phyloP scores from a whole-genome alignment of 2,888 invertebrate genomes.

The Tipula vernalis region DNA sequence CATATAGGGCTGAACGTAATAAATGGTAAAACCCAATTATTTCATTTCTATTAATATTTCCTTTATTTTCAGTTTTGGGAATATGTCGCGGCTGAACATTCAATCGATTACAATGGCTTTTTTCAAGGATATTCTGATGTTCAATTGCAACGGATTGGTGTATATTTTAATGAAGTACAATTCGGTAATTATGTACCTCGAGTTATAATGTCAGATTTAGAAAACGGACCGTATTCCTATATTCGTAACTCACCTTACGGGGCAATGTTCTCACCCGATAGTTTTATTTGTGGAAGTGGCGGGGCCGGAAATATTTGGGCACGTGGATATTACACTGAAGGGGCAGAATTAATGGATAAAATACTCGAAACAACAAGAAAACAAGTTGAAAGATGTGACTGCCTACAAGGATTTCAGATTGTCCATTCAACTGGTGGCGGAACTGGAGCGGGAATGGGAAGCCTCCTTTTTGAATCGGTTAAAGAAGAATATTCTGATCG shows the following conservation, averaged over 20 bases:
- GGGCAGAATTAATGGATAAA: conserved; percentile 26
- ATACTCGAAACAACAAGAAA: conserved; percentile 25
- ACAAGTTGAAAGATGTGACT: conserved; percentile 29
- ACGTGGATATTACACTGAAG: conserved; percentile 44
- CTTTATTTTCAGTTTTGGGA: conserved; percentile 45
- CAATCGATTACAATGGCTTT: conserved; percentile 47
- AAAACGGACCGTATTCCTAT: conserved; percentile 40
- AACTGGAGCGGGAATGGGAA: conserved; percentile 65
- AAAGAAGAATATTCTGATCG: conserved; percentile 62
- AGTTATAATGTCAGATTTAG: conserved; percentile 54
- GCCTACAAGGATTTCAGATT: conserved; percentile 49
- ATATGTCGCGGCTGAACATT: conserved; percentile 40
- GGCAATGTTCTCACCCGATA: conserved; percentile 53
- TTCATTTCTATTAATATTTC: too few species aligned
- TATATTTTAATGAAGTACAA: conserved; percentile 42
- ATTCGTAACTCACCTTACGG: conserved; percentile 46
- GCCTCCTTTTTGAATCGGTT: conserved; percentile 54
- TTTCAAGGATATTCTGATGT: conserved; percentile 48
- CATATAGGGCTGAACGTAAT: conserved; percentile 15
- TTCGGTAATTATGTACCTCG: conserved; percentile 49
- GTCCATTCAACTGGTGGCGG: conserved; percentile 61
- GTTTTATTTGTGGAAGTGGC: conserved; percentile 48
- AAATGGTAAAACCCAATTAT: too few species aligned
- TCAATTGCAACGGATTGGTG: conserved; percentile 54
- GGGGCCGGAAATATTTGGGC: conserved; percentile 56